Evolutionary conservation across 2,797 vertebrate species (phyloP).

Genomic region (Acanthiza pusilla): DNA sequence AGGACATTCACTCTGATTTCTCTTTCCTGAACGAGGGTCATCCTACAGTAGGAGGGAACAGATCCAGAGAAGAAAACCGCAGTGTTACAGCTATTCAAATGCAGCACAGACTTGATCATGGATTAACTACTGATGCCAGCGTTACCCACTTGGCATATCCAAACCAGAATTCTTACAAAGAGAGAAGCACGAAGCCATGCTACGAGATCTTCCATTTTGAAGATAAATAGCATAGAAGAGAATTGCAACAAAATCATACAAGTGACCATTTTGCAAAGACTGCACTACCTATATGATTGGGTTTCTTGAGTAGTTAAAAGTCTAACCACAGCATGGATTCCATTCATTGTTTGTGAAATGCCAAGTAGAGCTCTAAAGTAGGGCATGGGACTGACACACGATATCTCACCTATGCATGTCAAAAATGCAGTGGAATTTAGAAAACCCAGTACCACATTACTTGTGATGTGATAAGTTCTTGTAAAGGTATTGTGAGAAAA

Average conservation of each 20-base stretch:
- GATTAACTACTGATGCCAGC: not conserved
- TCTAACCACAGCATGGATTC: not conserved
- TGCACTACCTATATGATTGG: not conserved
- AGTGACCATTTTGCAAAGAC: not conserved
- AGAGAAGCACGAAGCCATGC: not conserved
- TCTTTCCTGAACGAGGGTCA: not conserved
- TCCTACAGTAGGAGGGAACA: not conserved
- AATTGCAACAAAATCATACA: not conserved
- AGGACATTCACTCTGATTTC: not conserved
- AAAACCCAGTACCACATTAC: not conserved
- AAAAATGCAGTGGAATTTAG: not conserved
- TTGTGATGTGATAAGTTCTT: rapidly evolving
- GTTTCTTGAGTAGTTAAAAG: not conserved
- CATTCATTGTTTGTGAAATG: not conserved
- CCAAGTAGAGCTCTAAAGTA: not conserved
- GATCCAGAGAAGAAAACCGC: not conserved
- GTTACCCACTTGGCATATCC: not conserved
- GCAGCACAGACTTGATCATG: not conserved
- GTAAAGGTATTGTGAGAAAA: not conserved
- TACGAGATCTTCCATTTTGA: not conserved
- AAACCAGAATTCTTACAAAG: not conserved
- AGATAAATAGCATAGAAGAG: not conserved
- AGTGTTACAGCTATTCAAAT: not conserved
- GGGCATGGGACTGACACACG: not conserved
- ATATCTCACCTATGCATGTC: not conserved